These are phyloP conservation scores for Siniperca obscura DNA, from an alignment of 2,797 vertebrate species.

Conservation along the genomic window DNA sequence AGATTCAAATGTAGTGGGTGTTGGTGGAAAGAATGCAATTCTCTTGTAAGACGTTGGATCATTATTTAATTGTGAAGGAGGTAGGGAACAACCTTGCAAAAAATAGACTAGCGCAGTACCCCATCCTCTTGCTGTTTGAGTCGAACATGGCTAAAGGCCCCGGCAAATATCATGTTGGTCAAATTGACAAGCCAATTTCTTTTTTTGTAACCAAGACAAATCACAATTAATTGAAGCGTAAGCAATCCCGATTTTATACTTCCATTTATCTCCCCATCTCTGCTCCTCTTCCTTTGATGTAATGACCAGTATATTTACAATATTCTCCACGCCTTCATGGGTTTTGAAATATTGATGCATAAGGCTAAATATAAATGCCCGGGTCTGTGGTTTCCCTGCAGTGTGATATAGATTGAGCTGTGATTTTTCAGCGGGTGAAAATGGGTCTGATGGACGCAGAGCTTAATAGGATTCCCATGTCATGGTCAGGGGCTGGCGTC, in stretches of 20 bases:
- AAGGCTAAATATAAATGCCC: constrained; percentile 30
- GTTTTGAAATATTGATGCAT: constrained; percentile 56
- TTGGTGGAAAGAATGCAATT: background rate
- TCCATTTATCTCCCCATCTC: constrained; percentile 30
- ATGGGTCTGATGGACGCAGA: constrained; percentile 51
- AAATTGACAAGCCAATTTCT: background rate
- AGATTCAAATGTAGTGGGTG: constrained; percentile 3
- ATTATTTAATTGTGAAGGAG: constrained; percentile 23
- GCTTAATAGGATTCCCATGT: constrained; percentile 76
- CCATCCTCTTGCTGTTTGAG: background rate
- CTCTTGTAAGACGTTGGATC: background rate
- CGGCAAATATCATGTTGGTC: background rate
- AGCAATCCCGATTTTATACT: constrained; percentile 45
- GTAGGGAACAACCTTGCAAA: background rate
- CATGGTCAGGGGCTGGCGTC: constrained; percentile 59
- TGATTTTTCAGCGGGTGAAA: constrained; percentile 50
- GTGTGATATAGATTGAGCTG: constrained; percentile 35
- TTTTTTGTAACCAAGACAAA: constrained; percentile 21
- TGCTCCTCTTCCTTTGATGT: constrained; percentile 49
- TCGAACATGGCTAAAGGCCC: background rate
- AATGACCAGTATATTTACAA: constrained; percentile 23
- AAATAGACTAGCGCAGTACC: background rate
- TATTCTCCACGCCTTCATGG: constrained; percentile 16
- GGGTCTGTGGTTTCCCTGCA: constrained; percentile 32
- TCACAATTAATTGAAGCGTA: constrained; percentile 35